phyloP scores from a whole-genome alignment of 2,113 vertebrate genomes.

The Dipodomys stephensi region DNA sequence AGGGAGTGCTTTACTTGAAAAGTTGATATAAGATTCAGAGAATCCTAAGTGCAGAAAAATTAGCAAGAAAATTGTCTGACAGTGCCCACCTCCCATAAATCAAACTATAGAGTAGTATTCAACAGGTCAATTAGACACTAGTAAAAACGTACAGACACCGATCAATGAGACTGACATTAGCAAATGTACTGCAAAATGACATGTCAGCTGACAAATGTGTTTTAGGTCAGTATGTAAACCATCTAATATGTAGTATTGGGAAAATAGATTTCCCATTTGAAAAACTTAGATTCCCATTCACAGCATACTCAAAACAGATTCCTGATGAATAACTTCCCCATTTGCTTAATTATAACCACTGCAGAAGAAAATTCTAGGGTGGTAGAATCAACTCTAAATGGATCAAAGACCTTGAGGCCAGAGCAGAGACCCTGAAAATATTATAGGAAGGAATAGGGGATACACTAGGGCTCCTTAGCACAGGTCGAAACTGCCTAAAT shows the following conservation, averaged over 20 bases:
- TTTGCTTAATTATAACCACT: not conserved
- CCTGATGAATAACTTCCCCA: not conserved
- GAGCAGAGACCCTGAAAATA: no score
- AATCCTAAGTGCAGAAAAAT: not conserved
- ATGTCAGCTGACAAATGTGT: no score
- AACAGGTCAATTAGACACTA: not conserved
- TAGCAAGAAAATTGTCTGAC: not conserved
- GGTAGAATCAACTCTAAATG: no score
- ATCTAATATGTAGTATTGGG: not conserved
- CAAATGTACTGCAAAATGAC: not conserved
- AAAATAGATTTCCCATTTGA: not conserved
- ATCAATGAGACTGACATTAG: fast-evolving
- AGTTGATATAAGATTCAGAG: not conserved
- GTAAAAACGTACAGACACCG: not conserved
- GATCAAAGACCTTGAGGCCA: no score
- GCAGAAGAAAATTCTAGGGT: not conserved
- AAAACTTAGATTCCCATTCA: not conserved
- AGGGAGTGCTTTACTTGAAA: not conserved
- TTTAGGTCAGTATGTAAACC: not conserved
- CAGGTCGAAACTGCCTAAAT: no score
- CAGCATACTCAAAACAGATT: not conserved
- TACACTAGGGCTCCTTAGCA: no score
- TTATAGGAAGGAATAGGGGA: no score
- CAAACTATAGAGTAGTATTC: not conserved
- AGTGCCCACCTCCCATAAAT: not conserved